Base-by-base conservation (phyloP, 2,888 invertebrate species). In the Ichneumoninae sp. region DNA sequence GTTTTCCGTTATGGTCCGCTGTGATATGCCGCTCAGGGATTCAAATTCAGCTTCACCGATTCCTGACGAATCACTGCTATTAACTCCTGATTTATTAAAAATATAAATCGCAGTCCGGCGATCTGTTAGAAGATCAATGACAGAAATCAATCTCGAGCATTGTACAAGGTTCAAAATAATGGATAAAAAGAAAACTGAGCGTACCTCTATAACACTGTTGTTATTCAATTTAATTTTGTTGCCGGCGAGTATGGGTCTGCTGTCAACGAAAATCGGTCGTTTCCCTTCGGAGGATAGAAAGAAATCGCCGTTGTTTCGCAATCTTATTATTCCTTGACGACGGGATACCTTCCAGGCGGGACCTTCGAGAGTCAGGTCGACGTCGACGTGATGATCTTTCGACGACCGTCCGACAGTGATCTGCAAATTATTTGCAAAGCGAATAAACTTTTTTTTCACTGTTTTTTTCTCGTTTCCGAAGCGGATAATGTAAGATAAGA, bases 281-380 rank as follows among this genome's bases (percentile, higher is more conserved):
- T 98, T 98, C 26, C 99, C 99, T 93, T 99, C 98, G 66, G 99
- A 99, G 26, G 97, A 97, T 90, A 99, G 95, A 92, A 98, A 98
- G 94, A 99, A 99, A 92, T 99, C 99, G 0, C 99, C 99, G 87
- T 97, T 98, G 93, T 98, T 98, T 75, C 98, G 95, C 86, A 99
- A 95, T 69, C 96, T 95, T 85, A 99, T 97, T 1, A 98, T 97
- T 7, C 98, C 99, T 93, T 99, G 99, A 86, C 97, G 96, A 62
- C 99, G 95, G 0, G 99, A 99, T 57, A 98, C 96, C 94, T 99
- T 99, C 93, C 97, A 97, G 0, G 99, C 97, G 0, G 99, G 98
- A 0, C 99, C 99, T 94, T 99, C 99, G 62, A 99, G 94, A 0
- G 97, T 96, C 69, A 99, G 94, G 94, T 99, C 98, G 36, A 99